Evolutionary conservation across 1,140 invertebrate species (phyloP), one percentile per base, ranked within the genome.

Genomic region (Aplysia californica): DNA sequence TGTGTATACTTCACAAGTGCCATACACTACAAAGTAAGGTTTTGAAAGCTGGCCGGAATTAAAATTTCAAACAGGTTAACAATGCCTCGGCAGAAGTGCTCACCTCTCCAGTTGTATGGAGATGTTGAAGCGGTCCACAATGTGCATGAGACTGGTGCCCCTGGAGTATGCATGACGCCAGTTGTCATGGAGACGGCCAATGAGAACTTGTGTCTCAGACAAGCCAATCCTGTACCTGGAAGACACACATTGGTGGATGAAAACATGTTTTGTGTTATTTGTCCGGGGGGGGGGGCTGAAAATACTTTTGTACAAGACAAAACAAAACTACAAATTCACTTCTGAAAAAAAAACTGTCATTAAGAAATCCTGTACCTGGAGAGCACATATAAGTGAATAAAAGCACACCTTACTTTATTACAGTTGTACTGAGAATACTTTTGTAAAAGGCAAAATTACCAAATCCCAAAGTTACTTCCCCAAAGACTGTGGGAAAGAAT

Each of bases 101-200:
- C 78, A 89, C 87, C 87, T 87, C 75, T 91, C 89, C 41, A 93
- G 92, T 87, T 95, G 94, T 2, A 98, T 84, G 6, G 94, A 94
- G 81, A 98, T 97, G 83, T 94, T 97, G 85, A 98, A 98, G 82
- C 95, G 92, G 86, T 98, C 96, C 26, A 98, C 88, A 18, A 98
- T 92, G 84, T 98, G 96, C 77, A 97, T 91, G 31, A 92, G 86
- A 70, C 90, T 93, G 0, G 95, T 94, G 18, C 94, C 94, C 87
- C 95, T 94, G 2, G 94, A 92, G 84, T 96, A 93, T 0, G 95
- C 95, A 84, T 95, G 94, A 81, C 94, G 94, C 95, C 96, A 97
- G 88, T 96, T 96, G 82, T 97, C 96, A 81, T 94, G 94, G 2
- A 94, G 94, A 85, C 94, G 93, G 0, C 95, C 96, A 38, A 97